Conservation (phyloP, 2,888 invertebrate genomes). For the Nymphalis urticae region DNA sequence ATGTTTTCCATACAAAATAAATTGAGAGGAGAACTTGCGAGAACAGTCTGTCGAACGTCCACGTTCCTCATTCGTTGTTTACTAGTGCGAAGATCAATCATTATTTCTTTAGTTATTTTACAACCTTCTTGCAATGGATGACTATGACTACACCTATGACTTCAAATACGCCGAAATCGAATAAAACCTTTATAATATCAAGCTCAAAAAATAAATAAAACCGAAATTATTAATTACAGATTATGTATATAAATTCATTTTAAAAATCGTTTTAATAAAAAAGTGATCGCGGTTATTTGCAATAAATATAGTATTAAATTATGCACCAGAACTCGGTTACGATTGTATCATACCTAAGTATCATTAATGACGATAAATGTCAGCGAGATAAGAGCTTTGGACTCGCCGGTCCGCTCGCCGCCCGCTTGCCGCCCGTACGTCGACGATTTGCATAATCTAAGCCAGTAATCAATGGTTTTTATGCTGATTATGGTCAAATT, state of each 20-base stretch:
- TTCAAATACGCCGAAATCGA: no score
- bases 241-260: background rate
- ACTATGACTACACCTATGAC: no score
- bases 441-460: slow-evolving; percentile 18
- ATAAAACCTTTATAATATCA: no score
- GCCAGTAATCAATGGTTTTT: slow-evolving; percentile 22
- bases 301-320: slow-evolving; percentile 7
- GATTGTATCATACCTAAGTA: slow-evolving; percentile 1
- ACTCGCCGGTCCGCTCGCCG: background rate
- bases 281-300: background rate
- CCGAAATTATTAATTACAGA: no score
- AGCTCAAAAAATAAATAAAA: no score
- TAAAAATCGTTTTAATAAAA: background rate
- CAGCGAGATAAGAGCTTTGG: slow-evolving; percentile 48
- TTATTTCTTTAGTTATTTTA: no score
- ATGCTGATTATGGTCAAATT: slow-evolving; percentile 15
- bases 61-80: no score
- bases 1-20: no score
- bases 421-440: background rate
- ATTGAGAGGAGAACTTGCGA: no score
- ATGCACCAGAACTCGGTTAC: background rate
- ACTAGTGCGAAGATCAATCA: no score
- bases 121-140: no score
- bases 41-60: no score
- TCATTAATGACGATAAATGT: slow-evolving; percentile 53